Percentiles rank a stretch among this genome's conserved stretches.
phyloP scores from a whole-genome alignment of 2,113 vertebrate genomes.

The Lagopus muta region DNA sequence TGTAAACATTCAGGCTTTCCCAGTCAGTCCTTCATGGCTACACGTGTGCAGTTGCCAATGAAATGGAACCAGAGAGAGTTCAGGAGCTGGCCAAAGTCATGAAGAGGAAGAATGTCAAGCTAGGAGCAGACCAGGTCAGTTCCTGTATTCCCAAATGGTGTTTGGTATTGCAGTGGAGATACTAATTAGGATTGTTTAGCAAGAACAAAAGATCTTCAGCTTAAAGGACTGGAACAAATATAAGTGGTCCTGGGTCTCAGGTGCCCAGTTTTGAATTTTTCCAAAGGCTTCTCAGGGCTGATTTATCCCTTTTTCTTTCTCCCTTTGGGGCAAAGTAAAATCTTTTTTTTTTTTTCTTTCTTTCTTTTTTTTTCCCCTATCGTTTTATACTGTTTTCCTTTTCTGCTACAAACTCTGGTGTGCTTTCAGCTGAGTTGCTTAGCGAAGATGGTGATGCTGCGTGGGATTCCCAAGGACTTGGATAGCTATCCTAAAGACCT shows the following conservation, averaged over 20 bases:
- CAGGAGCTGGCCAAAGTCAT: constrained; percentile 56
- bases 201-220: not conserved
- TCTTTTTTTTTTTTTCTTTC: not conserved
- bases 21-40: constrained; percentile 63
- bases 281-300: not conserved
- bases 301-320: not conserved
- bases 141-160: accelerated
- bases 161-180: not conserved
- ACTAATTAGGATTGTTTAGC: not conserved
- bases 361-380: no score
- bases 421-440: constrained; percentile 71
- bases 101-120: constrained; percentile 29
- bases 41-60: constrained; percentile 15
- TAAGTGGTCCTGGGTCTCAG: not conserved
- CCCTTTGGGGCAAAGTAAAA: not conserved
- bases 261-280: not conserved
- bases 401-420: not conserved
- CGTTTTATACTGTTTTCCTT: not conserved
- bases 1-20: constrained; percentile 54
- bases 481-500: constrained; percentile 59
- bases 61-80: not conserved
- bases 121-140: constrained; percentile 69
- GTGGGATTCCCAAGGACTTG: constrained; percentile 18
- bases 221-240: not conserved
- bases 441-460: constrained; percentile 4